phyloP scores from a whole-genome alignment of 1,140 invertebrate species.

The Bombus impatiens region DNA sequence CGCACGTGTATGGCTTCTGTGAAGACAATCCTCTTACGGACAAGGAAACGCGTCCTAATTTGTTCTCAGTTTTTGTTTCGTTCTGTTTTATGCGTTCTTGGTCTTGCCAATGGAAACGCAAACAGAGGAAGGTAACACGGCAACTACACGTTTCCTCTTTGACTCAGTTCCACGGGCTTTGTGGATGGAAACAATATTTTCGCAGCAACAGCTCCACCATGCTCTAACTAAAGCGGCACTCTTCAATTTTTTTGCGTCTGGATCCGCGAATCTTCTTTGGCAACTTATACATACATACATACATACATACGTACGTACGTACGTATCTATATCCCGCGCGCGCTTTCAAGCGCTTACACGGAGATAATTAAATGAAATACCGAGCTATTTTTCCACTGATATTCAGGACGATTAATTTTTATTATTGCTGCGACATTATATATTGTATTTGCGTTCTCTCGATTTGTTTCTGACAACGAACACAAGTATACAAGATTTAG shows the following conservation, averaged over 20 bases:
- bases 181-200: constrained; percentile 42
- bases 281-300: background rate
- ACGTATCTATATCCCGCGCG: too few relatives aligned
- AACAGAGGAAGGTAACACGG: constrained; percentile 20
- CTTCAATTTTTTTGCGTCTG: constrained; percentile 23
- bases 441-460: background rate
- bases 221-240: constrained; percentile 4
- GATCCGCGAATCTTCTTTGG: background rate
- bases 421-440: too few relatives aligned
- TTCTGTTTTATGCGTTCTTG: constrained; percentile 15
- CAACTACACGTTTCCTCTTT: constrained; percentile 24
- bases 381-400: background rate
- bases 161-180: constrained; percentile 25
- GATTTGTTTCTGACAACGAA: too few relatives aligned
- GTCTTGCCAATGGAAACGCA: constrained; percentile 30
- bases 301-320: too few relatives aligned
- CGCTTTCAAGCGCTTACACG: background rate
- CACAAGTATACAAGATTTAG: too few relatives aligned
- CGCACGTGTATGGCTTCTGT: too few relatives aligned
- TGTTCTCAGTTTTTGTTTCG: constrained; percentile 23
- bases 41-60: constrained; percentile 35
- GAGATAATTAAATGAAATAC: constrained; percentile 5
- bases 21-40: constrained; percentile 31
- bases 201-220: constrained; percentile 20
- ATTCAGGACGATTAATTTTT: too few relatives aligned